Percentiles rank a stretch among this genome's conserved stretches.
These are phyloP conservation scores for cattle (Bos taurus) DNA, from an alignment of 2,113 vertebrate genomes.

Conservation along the genomic window DNA sequence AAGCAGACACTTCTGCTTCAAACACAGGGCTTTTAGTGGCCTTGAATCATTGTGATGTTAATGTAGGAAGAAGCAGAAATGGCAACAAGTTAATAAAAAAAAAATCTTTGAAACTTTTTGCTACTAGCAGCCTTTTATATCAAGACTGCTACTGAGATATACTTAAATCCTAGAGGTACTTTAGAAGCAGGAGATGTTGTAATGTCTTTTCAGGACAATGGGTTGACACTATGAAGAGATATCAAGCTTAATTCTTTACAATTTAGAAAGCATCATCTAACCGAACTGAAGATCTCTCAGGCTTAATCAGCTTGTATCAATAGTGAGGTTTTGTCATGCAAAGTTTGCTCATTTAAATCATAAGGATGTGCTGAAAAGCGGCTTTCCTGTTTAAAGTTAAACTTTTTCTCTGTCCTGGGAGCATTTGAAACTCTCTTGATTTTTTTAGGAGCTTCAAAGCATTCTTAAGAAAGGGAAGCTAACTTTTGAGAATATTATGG, in stretches of 20 bases:
- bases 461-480: conserved; percentile 84
- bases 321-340: conserved; percentile 59
- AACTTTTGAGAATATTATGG: conserved; percentile 83
- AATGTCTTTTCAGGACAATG: conserved; percentile 65
- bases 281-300: conserved; percentile 63
- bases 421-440: conserved; percentile 53
- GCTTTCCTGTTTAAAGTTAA: conserved; percentile 7
- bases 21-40: conserved; percentile 75
- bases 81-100: conserved; percentile 64
- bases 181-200: conserved; percentile 47
- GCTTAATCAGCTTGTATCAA: conserved; percentile 58
- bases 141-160: conserved; percentile 16
- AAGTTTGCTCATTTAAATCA: conserved; percentile 37
- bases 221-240: conserved; percentile 20
- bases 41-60: conserved; percentile 79
- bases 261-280: conserved; percentile 70
- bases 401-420: conserved; percentile 10
- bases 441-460: conserved; percentile 85
- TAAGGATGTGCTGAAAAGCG: background rate
- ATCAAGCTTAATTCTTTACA: conserved; percentile 75
- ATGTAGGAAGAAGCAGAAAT: conserved; percentile 69
- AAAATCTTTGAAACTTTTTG: conserved; percentile 70
- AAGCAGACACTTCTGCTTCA: conserved; percentile 85
- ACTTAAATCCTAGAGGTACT: conserved; percentile 30
- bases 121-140: conserved; percentile 60